Evolutionary conservation across 2,888 invertebrate species (phyloP).

Genomic region (Drosophila kanekoi): DNA sequence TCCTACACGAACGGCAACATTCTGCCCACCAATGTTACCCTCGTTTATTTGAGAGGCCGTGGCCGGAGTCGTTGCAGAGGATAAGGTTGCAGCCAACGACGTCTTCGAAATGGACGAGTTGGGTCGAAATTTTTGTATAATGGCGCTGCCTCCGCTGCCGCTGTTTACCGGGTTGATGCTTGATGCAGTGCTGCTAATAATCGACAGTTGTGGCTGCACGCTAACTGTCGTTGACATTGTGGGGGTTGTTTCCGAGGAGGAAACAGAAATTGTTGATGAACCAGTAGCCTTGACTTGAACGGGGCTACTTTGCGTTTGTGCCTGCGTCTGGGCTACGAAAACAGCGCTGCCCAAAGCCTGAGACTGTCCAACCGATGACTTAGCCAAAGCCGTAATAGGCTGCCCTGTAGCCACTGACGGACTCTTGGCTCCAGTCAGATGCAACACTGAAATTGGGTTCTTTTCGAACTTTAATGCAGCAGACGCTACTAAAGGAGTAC

Average conservation of each 20-base stretch:
- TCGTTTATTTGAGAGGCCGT: slow-evolving; percentile 20
- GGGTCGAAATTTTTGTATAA: slow-evolving; percentile 82
- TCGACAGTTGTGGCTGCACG: slow-evolving; percentile 71
- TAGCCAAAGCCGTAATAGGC: slow-evolving; percentile 9
- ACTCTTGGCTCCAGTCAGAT: slow-evolving; percentile 23
- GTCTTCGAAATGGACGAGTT: slow-evolving; percentile 62
- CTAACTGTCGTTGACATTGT: slow-evolving; percentile 36
- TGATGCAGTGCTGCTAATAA: slow-evolving; percentile 62
- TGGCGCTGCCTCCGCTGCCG: slow-evolving; percentile 47
- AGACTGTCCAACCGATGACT: slow-evolving; percentile 10
- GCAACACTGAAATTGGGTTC: slow-evolving; percentile 43
- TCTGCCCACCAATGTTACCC: slow-evolving; percentile 19
- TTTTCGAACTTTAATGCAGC: slow-evolving; percentile 63
- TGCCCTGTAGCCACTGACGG: slow-evolving; percentile 22
- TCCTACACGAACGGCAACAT: slow-evolving; percentile 60
- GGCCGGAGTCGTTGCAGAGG: slow-evolving; percentile 28
- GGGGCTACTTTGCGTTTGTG: not conserved
- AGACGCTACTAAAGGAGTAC: slow-evolving; percentile 3
- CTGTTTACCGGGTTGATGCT: slow-evolving; percentile 24
- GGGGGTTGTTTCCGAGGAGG: slow-evolving; percentile 17
- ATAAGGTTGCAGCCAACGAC: slow-evolving; percentile 40
- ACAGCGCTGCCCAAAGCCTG: slow-evolving; percentile 9
- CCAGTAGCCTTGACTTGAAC: slow-evolving; percentile 14
- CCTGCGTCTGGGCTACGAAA: slow-evolving; percentile 12
- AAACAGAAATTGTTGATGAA: not conserved